Conservation (phyloP, 2,888 invertebrate genomes). For the Myopa testacea region DNA sequence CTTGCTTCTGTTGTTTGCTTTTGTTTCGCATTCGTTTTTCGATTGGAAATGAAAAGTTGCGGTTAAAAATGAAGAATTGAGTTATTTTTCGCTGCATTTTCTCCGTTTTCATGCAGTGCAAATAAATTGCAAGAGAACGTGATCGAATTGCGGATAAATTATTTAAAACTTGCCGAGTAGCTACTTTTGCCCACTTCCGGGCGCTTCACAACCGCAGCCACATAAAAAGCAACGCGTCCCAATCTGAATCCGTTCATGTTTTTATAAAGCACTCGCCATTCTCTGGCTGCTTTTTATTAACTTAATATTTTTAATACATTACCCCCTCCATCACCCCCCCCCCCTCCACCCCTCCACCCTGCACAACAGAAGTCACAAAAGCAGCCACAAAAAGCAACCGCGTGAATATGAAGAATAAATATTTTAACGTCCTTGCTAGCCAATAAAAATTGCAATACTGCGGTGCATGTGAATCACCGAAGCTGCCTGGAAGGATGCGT, state of each 20-base stretch:
- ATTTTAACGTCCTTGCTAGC: background rate
- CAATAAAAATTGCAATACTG: conserved; percentile 20
- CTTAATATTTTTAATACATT: background rate
- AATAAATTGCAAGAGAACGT: conserved; percentile 25
- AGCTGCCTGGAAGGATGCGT: too few species aligned
- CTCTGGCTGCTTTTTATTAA: background rate
- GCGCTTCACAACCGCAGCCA: conserved; percentile 1
- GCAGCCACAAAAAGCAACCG: background rate
- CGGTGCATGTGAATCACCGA: background rate
- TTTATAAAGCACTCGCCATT: conserved; percentile 7
- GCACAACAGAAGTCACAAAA: background rate
- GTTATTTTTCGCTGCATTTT: background rate
- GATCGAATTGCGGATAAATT: conserved; percentile 31
- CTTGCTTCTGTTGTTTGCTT: background rate
- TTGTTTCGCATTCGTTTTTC: background rate
- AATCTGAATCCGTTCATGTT: background rate
- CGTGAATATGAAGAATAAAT: background rate
- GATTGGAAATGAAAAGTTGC: conserved; percentile 26
- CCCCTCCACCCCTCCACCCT: background rate
- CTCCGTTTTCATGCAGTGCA: background rate
- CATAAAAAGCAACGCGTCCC: background rate
- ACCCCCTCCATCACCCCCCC: background rate
- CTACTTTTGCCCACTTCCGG: background rate
- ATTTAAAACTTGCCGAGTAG: conserved; percentile 20
- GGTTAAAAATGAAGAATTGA: conserved; percentile 23